Evolutionary conservation across 2,888 invertebrate species (phyloP), one percentile per base, ranked within the genome.

Genomic region (Sinohyriopsis cumingii): DNA sequence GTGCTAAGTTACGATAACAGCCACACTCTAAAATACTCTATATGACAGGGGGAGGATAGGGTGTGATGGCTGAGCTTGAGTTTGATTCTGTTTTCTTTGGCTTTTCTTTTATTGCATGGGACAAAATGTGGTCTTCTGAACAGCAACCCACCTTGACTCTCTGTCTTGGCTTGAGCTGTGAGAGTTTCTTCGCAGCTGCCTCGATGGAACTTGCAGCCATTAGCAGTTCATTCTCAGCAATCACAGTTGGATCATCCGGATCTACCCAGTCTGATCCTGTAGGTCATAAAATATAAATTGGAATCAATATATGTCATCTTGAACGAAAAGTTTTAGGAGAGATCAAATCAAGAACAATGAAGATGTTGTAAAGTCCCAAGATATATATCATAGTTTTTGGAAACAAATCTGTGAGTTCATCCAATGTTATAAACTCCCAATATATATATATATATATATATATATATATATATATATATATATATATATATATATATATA

Each of bases 131-230:
- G 56, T 33, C 24, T 22, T 28, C 24, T 25, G n/a, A 12, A 12
- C n/a, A 12, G 45, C n/a, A 5, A 66, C 89, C 89, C 89, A 96
- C 96, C 93, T 94, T 94, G 28, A 95, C 93, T 93, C 74, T 84
- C 76, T 89, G 94, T 93, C 99, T 92, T 1, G 99, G 99, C 70
- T 97, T 92, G 25, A 99, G 92, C 81, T 95, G 95, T 54, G 97
- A 96, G 75, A 99, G 92, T 88, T 98, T 98, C 90, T 95, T 95
- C 25, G 99, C 98, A 5, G 99, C 99, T 0, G 98, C 98, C 90
- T 99, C 99, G 81, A 99, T 99, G 65, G 98, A 97, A 66, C 96
- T 97, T 0, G 99, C 99, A 1, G 99, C 99, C 0, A 97, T 97
- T 19, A 99, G 92, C 55, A 99, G 91, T 90, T 99, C 99, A 89